Percentiles rank a stretch among this genome's conserved stretches.
phyloP scores from a whole-genome alignment of 1,140 invertebrate species.

The Drosophila novamexicana region DNA sequence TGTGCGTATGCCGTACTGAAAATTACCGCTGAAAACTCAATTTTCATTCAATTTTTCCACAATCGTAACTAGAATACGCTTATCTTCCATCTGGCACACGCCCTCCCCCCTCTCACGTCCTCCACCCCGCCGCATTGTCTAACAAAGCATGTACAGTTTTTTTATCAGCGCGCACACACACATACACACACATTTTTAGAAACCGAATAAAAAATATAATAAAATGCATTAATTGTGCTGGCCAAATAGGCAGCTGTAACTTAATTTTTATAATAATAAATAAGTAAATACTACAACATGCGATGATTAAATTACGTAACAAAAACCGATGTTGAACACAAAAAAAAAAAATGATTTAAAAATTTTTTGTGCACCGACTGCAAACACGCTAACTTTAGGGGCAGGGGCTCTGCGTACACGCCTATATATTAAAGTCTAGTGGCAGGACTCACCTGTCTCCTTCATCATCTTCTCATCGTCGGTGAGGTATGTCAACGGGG shows the following conservation, averaged over 20 bases:
- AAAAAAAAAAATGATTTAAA: slow-evolving; percentile 29
- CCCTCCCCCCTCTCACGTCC: not conserved
- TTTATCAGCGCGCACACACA: slow-evolving; percentile 39
- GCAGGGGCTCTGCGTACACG: not conserved
- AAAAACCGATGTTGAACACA: slow-evolving; percentile 20
- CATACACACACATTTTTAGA: not conserved
- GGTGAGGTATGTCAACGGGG: slow-evolving; percentile 88
- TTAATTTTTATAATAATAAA: slow-evolving; percentile 23
- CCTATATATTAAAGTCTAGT: not conserved
- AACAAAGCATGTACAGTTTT: slow-evolving; percentile 31
- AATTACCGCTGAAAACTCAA: not conserved
- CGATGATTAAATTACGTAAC: slow-evolving; percentile 49
- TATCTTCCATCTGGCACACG: slow-evolving; percentile 37
- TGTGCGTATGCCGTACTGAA: slow-evolving; percentile 1
- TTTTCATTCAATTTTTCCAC: slow-evolving; percentile 17
- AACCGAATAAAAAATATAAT: slow-evolving; percentile 6
- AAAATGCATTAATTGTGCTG: slow-evolving; percentile 23
- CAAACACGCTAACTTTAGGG: not conserved
- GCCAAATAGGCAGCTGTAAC: not conserved
- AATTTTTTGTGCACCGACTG: not conserved
- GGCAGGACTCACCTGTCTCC: slow-evolving; percentile 88
- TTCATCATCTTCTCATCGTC: slow-evolving; percentile 92
- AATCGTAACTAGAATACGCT: slow-evolving; percentile 31
- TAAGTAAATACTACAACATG: not conserved
- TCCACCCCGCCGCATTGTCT: not conserved